phyloP scores from a whole-genome alignment of 2,888 invertebrate genomes.

The Heterodera filipjevi region DNA sequence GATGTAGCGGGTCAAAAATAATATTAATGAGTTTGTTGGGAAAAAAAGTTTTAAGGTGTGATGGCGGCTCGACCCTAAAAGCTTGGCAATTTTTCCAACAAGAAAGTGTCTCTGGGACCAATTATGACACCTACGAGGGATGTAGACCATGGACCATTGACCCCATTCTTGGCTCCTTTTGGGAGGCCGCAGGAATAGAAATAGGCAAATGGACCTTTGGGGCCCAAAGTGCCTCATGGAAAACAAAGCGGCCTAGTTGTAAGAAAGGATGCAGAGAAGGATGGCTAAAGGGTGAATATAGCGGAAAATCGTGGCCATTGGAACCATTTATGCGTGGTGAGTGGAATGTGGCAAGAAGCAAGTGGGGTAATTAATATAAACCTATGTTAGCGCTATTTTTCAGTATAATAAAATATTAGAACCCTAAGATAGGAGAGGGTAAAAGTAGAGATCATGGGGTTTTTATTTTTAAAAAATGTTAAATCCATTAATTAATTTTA shows the following conservation, averaged over 20 bases:
- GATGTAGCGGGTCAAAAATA: not conserved
- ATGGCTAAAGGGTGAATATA: no score
- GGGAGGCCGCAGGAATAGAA: no score
- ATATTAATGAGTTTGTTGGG: not conserved
- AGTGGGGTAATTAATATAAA: conserved; percentile 44
- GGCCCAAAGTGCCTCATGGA: not conserved
- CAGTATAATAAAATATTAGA: no score
- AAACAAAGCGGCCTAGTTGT: not conserved
- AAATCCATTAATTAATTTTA: not conserved
- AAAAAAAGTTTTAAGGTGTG: not conserved
- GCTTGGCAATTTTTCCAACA: not conserved
- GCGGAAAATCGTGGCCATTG: no score
- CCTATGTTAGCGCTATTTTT: no score
- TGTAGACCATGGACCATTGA: conserved; percentile 1
- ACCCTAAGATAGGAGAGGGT: no score
- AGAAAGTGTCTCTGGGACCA: not conserved
- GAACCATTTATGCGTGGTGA: no score
- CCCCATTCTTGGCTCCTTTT: conserved; percentile 65
- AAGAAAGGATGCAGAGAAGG: conserved; percentile 70
- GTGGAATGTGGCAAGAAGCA: conserved; percentile 82
- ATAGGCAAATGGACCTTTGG: no score
- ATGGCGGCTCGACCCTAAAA: not conserved
- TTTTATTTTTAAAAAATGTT: no score
- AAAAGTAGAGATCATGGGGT: no score
- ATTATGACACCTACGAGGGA: not conserved